A percentile compares a stretch with the other conserved stretches of the same genome.
Evolutionary conservation across 2,113 vertebrate species (phyloP).

Genomic region (Alces alces): DNA sequence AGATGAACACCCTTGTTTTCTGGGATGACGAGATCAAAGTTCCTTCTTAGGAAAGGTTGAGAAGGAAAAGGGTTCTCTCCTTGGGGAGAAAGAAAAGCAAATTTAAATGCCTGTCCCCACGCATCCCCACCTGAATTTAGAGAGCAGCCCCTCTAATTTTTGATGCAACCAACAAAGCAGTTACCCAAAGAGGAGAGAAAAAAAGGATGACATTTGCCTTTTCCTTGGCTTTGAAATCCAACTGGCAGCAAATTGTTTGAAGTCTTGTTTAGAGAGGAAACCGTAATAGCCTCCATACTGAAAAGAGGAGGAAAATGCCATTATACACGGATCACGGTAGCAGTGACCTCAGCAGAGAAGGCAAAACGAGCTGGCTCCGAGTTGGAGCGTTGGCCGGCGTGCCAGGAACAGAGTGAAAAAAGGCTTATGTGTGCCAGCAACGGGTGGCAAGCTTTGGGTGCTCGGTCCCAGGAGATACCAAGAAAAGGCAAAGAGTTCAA

Average conservation of each 20-base stretch:
- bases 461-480: background rate
- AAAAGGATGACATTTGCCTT: conserved; percentile 69
- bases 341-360: conserved; percentile 5
- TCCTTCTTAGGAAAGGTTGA: conserved; percentile 69
- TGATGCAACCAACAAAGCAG: conserved; percentile 79
- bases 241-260: conserved; percentile 73
- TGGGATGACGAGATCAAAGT: conserved; percentile 63
- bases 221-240: conserved; percentile 74
- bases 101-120: conserved; percentile 65
- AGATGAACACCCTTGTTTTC: conserved; percentile 47
- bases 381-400: background rate
- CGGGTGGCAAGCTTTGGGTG: background rate
- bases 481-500: conserved; percentile 33
- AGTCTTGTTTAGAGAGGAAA: conserved; percentile 69
- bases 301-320: conserved; percentile 57
- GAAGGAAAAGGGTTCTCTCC: conserved; percentile 53
- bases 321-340: conserved; percentile 30
- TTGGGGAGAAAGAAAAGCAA: conserved; percentile 58
- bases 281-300: conserved; percentile 62
- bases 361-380: conserved; percentile 28
- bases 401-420: conserved; percentile 14
- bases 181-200: conserved; percentile 63
- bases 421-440: background rate
- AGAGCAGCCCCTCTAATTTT: conserved; percentile 58
- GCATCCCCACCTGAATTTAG: conserved; percentile 54